Evolutionary conservation across 92 coral and sea anemone species (phyloP), one percentile per base, ranked within the genome.

Genomic region (Metridium senile): DNA sequence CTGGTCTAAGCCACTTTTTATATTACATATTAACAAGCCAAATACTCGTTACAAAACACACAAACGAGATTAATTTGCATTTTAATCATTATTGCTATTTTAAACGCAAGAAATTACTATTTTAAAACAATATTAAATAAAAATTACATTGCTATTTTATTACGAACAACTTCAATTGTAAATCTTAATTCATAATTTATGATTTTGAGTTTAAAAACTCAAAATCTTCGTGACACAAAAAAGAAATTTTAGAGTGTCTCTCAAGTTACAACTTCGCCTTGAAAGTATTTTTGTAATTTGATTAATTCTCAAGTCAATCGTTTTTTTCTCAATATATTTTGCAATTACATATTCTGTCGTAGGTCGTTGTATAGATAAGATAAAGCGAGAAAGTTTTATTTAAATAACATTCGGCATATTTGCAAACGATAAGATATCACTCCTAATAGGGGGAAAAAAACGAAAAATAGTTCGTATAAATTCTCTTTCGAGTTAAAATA

Each of bases 141-240:
- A n/a, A n/a, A n/a, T n/a, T n/a, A n/a, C n/a, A n/a, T n/a, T n/a
- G n/a, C n/a, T n/a, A n/a, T n/a, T n/a, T n/a, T n/a, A n/a, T n/a
- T n/a, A n/a, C n/a, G n/a, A n/a, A n/a, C n/a, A n/a, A n/a, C n/a
- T n/a, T n/a, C n/a, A n/a, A n/a, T n/a, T n/a, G n/a, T n/a, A n/a
- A n/a, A n/a, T n/a, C n/a, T n/a, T n/a, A n/a, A n/a, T n/a, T n/a
- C n/a, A n/a, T n/a, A n/a, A 68, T 34, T 33, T n/a, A 32, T 26
- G 59, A 25, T 28, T 26, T 18, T n/a, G 61, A 45, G 28, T 70
- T 49, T 26, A n/a, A 26, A 70, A 67, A 31, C 45, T 31, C 18
- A 64, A 64, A 31, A 27, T 64, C 70, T 33, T 68, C 21, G 54
- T 68, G 49, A 39, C 49, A 39, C 6, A 39, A 39, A 39, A 39